Evolutionary conservation across 2,113 vertebrate genomes (phyloP).

Genomic region (Theropithecus gelada): DNA sequence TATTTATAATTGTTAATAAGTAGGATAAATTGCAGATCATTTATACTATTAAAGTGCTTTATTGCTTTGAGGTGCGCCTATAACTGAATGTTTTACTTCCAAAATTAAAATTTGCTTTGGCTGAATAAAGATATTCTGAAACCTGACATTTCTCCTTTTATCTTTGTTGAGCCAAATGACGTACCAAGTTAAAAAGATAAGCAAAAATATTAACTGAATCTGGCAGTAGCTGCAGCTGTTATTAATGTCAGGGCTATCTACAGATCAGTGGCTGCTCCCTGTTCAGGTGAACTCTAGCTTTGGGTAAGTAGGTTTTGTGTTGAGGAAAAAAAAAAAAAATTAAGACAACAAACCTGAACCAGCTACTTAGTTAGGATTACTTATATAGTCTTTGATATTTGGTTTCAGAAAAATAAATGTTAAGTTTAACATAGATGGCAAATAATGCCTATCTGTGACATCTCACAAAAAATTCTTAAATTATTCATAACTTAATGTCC

Average conservation of each 20-base stretch:
- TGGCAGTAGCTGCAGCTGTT: conserved; percentile 1
- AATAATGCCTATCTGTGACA: conserved; percentile 29
- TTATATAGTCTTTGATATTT: conserved; percentile 46
- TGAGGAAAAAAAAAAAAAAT: not conserved
- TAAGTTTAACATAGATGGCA: conserved; percentile 48
- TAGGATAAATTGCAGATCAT: not conserved
- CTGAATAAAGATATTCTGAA: conserved; percentile 12
- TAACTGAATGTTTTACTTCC: not conserved
- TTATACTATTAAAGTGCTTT: not conserved
- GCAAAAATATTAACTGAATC: not conserved
- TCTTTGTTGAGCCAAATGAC: not conserved
- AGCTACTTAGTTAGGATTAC: conserved; percentile 1
- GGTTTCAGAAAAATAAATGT: conserved; percentile 49
- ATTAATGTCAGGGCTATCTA: not conserved
- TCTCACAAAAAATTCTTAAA: not conserved
- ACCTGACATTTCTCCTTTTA: conserved; percentile 35
- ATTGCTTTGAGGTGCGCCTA: conserved; percentile 8
- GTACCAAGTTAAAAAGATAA: conserved; percentile 2
- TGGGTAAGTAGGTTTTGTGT: not conserved
- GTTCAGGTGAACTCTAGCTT: not conserved
- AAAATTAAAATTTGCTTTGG: conserved; percentile 46
- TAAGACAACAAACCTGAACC: not conserved
- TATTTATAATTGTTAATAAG: conserved; percentile 20
- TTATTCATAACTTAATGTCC: conserved; percentile 33
- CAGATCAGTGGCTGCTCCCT: not conserved